Conservation (phyloP, 1,140 invertebrate species). For the Elysia chlorotica region DNA sequence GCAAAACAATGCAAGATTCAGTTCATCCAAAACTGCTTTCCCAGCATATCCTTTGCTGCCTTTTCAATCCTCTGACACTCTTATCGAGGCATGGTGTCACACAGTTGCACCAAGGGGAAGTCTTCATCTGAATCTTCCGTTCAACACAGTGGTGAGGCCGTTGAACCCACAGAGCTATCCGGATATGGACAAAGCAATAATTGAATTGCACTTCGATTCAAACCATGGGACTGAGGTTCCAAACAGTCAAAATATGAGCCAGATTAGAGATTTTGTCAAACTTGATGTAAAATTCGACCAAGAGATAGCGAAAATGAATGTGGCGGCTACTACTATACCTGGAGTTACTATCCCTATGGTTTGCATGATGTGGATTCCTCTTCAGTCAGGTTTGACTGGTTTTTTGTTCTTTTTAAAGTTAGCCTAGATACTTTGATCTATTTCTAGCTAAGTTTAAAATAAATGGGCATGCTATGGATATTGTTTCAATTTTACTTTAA, state of each 20-base stretch:
- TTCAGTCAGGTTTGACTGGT: slow-evolving; percentile 6
- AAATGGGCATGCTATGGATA: too few species aligned
- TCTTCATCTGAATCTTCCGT: slow-evolving; percentile 3
- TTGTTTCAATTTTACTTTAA: too few species aligned
- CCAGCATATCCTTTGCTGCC: too few species aligned
- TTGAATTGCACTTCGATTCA: slow-evolving; percentile 7
- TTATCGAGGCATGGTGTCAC: slow-evolving; percentile 18
- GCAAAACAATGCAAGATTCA: too few species aligned
- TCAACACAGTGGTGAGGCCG: slow-evolving; percentile 8
- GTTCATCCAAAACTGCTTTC: too few species aligned
- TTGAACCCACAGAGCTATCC: slow-evolving; percentile 3
- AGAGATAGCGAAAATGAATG: slow-evolving; percentile 22
- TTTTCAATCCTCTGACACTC: too few species aligned
- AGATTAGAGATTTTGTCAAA: slow-evolving; percentile 13
- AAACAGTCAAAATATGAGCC: neutral
- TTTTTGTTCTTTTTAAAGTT: neutral
- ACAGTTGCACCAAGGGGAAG: slow-evolving; percentile 14
- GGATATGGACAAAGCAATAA: slow-evolving; percentile 14
- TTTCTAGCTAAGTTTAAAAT: too few species aligned
- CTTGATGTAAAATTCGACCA: slow-evolving; percentile 15
- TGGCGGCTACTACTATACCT: neutral
- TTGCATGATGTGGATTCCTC: slow-evolving; percentile 3
- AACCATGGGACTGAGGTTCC: neutral
- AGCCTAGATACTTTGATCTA: too few species aligned
- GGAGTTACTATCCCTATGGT: slow-evolving; percentile 4